Evolutionary conservation across 1,140 invertebrate species (phyloP).

Genomic region (Lineus longissimus): DNA sequence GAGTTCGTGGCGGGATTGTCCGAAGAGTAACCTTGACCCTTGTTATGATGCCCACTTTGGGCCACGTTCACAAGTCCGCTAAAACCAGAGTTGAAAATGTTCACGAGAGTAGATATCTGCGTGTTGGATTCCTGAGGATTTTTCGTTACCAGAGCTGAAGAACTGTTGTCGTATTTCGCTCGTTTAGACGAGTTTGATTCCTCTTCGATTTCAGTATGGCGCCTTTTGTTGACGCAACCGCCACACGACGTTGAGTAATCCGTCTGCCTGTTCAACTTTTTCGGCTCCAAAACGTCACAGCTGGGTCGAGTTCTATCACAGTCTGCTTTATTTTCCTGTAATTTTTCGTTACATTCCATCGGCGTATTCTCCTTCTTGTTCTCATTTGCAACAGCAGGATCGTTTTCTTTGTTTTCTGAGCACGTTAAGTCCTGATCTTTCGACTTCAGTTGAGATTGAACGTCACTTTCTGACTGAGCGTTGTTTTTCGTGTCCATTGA

Average conservation of each 20-base stretch:
- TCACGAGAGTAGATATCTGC: conserved; percentile 44
- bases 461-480: neutral
- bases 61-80: conserved; percentile 25
- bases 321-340: neutral
- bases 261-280: neutral
- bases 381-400: neutral
- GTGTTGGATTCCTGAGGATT: conserved; percentile 14
- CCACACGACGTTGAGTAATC: neutral
- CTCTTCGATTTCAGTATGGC: neutral
- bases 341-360: neutral
- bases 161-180: conserved; percentile 14
- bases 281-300: neutral
- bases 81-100: conserved; percentile 44
- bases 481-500: neutral
- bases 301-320: neutral
- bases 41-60: neutral
- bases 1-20: too few relatives aligned
- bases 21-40: too few relatives aligned
- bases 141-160: conserved; percentile 35
- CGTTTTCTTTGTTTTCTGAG: conserved; percentile 9
- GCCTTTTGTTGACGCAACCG: neutral
- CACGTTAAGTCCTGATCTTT: neutral
- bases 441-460: neutral
- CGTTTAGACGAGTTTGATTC: conserved; percentile 2
- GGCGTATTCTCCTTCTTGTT: neutral